phyloP scores from a whole-genome alignment of 1,140 invertebrate genomes.

The Platorchestia sp. region DNA sequence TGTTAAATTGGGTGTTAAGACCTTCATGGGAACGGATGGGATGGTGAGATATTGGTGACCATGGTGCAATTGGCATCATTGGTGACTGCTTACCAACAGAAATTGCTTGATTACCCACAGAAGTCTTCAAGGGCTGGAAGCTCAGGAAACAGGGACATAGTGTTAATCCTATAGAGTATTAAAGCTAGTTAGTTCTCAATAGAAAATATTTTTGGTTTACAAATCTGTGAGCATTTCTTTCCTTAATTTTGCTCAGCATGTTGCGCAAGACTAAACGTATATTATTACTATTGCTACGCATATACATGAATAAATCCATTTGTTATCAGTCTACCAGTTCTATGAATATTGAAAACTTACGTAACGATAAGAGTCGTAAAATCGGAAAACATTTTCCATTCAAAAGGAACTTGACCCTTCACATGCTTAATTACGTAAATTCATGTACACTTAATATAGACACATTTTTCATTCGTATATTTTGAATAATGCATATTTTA shows the following conservation, averaged over 20 bases:
- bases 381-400: background rate
- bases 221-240: background rate
- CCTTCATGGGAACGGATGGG: background rate
- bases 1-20: background rate
- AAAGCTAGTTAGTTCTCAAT: background rate
- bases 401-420: background rate
- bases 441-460: background rate
- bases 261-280: background rate
- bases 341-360: background rate
- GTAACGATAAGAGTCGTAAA: background rate
- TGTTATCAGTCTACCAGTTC: background rate
- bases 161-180: background rate
- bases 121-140: background rate
- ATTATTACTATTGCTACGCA: background rate
- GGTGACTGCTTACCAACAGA: background rate
- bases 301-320: background rate
- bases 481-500: background rate
- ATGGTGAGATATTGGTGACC: background rate
- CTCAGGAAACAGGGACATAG: background rate
- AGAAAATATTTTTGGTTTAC: slow-evolving; percentile 10
- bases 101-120: background rate
- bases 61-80: background rate
- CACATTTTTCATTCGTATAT: background rate
- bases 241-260: background rate
- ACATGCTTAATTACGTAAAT: background rate